Evolutionary conservation across 2,113 vertebrate genomes (phyloP), one percentile per base, ranked within the genome.

Genomic region (Dunckerocampus dactyliophorus): DNA sequence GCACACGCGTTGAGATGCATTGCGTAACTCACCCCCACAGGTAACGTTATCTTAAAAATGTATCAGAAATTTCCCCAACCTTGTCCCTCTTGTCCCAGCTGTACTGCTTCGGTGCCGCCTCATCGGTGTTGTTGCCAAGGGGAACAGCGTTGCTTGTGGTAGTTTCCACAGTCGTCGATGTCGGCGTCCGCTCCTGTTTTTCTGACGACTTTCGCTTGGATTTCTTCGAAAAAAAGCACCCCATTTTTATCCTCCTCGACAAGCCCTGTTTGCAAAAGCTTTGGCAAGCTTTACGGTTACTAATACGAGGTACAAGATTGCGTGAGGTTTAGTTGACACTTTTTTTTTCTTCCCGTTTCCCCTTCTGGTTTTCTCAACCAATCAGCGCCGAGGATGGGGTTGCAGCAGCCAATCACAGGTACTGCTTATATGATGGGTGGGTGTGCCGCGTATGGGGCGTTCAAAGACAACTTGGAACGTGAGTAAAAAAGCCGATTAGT

Each of bases 11-110:
- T 1, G 31, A 7, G 7, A 8, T 34, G 31, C 31, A 34, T 8
- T 8, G 31, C 31, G 7, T 34, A 8, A 34, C 24, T 3, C 2
- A 8, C 31, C 31, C 31, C 31, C 31, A 34, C 31, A 5, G 7
- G 31, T 5, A 34, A 5, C 31, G 6, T 34, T 34, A 34, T 5
- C 7, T 34, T 5, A 34, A 34, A 34, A 5, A 8, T 34, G 31
- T 34, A 5, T 5, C 31, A 34, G 7, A 34, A 28, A 28, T 22
- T 16, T 15, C 24, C 3, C 14, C 56, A 72, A 92, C 92, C 91
- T 93, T 93, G 42, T 90, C 91, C 49, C 92, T 77, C 65, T 90
- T 91, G 53, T 93, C 92, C 92, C 92, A 93, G 83, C 92, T 93
- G 87, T 93, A 93, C 49, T 92, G 91, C 74, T 92, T 92, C 31